phyloP scores from a whole-genome alignment of 2,888 invertebrate genomes.

The Dasysyrphus tricinctus region DNA sequence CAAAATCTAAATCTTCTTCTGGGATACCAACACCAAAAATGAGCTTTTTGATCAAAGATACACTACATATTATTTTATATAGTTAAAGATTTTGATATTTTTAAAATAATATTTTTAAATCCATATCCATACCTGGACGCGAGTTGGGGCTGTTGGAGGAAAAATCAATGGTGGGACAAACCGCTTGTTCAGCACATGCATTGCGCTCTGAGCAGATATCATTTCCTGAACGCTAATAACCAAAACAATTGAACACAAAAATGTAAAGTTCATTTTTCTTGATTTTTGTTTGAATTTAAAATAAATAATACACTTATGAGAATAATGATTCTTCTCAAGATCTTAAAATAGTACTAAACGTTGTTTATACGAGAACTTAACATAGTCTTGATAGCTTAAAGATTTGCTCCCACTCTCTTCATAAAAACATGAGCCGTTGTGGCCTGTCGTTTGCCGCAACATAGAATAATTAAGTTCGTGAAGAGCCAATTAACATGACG shows the following conservation, averaged over 20 bases:
- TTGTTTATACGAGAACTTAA: conserved; percentile 12
- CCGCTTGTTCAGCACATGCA: conserved; percentile 20
- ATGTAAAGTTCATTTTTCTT: background rate
- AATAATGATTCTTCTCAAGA: conserved; percentile 39
- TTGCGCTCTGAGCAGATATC: background rate
- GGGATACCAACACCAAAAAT: conserved; percentile 71
- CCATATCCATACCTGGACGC: conserved; percentile 53
- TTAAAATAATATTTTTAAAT: background rate
- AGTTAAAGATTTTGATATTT: background rate
- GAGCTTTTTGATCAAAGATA: conserved; percentile 16
- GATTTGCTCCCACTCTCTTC: background rate
- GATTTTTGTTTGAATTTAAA: background rate
- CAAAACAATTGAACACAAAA: conserved; percentile 1
- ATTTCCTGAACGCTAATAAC: background rate
- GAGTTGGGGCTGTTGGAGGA: conserved; percentile 61
- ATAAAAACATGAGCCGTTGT: background rate
- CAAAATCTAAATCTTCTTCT: conserved; percentile 51
- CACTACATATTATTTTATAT: background rate
- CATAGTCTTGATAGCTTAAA: background rate
- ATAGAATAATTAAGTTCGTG: conserved; percentile 1
- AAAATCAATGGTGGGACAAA: conserved; percentile 54
- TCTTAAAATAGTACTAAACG: conserved; percentile 38
- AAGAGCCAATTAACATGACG: background rate
- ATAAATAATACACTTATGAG: background rate
- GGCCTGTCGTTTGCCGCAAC: background rate